phyloP scores from a whole-genome alignment of 2,888 invertebrate species.

The Scrobipalpa atriplicella region DNA sequence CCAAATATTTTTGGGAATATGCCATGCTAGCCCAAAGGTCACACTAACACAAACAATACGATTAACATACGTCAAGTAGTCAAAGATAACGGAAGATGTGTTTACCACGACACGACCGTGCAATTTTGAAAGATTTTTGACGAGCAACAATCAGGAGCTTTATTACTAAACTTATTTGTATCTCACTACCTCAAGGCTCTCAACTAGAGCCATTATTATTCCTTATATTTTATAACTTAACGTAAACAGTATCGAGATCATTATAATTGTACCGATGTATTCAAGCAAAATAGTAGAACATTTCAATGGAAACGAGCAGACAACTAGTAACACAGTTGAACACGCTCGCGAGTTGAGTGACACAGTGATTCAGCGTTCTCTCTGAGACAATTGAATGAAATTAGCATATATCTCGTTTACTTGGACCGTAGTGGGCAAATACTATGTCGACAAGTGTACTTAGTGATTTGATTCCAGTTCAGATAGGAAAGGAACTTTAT shows the following conservation, averaged over 20 bases:
- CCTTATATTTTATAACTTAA: background rate
- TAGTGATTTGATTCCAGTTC: conserved; percentile 7
- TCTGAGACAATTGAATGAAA: conserved; percentile 33
- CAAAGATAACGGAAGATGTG: too few species aligned
- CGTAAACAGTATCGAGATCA: background rate
- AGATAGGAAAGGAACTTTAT: background rate
- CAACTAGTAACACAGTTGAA: conserved; percentile 38
- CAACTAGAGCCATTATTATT: background rate
- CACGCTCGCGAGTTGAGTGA: conserved; percentile 38
- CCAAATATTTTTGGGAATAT: too few species aligned
- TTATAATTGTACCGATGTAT: background rate
- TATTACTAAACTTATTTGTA: background rate
- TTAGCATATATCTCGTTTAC: conserved; percentile 33
- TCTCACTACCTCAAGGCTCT: background rate
- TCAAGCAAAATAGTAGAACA: background rate
- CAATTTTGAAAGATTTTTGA: too few species aligned
- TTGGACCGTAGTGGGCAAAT: conserved; percentile 3
- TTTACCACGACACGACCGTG: too few species aligned
- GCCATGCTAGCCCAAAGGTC: too few species aligned
- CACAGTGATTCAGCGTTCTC: conserved; percentile 39
- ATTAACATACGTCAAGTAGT: too few species aligned
- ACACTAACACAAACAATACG: too few species aligned
- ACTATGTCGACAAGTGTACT: conserved; percentile 20
- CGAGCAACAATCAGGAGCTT: background rate
- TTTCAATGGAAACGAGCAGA: conserved; percentile 14